Evolutionary conservation across 1,140 invertebrate genomes (phyloP), one percentile per base, ranked within the genome.

Genomic region (Propsilocerus akamusi): DNA sequence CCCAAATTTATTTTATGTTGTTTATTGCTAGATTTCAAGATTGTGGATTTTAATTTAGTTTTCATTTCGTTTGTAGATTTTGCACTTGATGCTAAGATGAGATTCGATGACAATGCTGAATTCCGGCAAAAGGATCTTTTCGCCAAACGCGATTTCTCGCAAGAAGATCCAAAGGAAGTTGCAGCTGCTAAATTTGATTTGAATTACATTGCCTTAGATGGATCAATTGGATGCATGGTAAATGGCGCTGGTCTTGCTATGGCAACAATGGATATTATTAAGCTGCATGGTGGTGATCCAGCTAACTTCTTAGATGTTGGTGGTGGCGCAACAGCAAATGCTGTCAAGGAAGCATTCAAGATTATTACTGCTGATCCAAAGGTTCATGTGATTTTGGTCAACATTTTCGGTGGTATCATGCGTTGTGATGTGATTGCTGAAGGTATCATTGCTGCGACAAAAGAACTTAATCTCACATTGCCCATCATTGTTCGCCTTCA

Each of bases 251-350:
- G 94, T 52, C 69, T 98, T 50, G 94, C 94, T 12, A 97, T 97
- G 93, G 93, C 92, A 25, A 97, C 92, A 5, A 95, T 96, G 91
- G 92, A 97, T 62, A 94, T 97, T 47, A 96, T 97, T 58, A 93
- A 94, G 59, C 68, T 95, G 47, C 89, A 96, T 60, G 93, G 93
- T 25, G 94, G 94, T 14, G 80, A 83, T 55, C 94, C 94, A 3
- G 94, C 94, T 6, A 97, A 97, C 68, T 98, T 97, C 71, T 73
- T 97, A 37, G 94, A 97, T 68, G 92, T 97, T 17, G 93, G 93
- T 47, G 93, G 94, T 58, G 93, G 93, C 49, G 93, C 94, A 22
- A 90, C 92, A n/a, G 80, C 90, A 12, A 72, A 79, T 46, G 86
- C 91, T 57, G 94, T 97, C 3, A 91, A 93, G 67, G 91, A 97